Percentiles rank a stretch among this genome's conserved stretches.
Evolutionary conservation across 2,113 vertebrate genomes (phyloP).

Genomic region (Pithys albifrons): DNA sequence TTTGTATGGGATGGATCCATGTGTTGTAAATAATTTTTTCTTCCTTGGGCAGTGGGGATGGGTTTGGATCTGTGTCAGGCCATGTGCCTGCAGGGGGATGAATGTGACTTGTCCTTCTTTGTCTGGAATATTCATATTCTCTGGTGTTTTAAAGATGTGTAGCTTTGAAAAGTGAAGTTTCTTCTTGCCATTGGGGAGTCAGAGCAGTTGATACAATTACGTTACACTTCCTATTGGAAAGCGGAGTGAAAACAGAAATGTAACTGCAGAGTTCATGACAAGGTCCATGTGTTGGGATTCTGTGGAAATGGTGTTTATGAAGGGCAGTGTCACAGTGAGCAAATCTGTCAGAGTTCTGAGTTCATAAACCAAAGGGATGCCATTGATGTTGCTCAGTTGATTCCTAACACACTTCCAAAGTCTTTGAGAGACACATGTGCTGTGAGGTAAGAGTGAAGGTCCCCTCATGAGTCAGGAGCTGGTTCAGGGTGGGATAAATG

Average conservation of each 20-base stretch:
- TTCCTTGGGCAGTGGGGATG: neutral
- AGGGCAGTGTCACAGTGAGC: neutral
- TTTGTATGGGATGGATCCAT: neutral
- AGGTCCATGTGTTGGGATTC: neutral
- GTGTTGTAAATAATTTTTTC: neutral
- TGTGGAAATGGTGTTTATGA: neutral
- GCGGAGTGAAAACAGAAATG: neutral
- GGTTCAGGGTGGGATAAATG: neutral
- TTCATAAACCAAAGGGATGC: neutral
- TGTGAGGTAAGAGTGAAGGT: neutral
- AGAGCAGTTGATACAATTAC: neutral
- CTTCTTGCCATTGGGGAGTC: neutral
- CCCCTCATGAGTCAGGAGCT: neutral
- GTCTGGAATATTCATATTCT: neutral
- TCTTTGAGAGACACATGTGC: neutral
- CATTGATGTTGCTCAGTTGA: neutral
- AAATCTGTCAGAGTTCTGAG: neutral
- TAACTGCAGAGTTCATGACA: neutral
- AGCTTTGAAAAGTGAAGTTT: neutral
- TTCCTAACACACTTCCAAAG: neutral
- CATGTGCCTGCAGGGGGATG: rapidly evolving
- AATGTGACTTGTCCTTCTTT: neutral
- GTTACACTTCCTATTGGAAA: neutral
- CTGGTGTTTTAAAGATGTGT: neutral
- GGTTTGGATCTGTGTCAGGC: neutral